Evolutionary conservation across 1,140 invertebrate species (phyloP).

Genomic region (Mamestra configurata): DNA sequence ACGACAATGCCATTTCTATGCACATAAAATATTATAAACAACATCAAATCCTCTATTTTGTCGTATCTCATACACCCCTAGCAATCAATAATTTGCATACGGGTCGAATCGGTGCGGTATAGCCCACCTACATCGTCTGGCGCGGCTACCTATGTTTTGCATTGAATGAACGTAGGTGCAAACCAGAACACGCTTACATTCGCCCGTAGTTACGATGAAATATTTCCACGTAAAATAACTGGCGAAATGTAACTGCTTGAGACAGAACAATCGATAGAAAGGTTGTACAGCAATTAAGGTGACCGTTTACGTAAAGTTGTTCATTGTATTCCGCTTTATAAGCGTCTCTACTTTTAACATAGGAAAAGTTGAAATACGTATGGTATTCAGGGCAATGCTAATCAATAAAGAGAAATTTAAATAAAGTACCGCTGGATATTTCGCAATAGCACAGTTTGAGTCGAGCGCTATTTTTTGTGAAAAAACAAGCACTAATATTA

Average conservation of each 20-base stretch:
- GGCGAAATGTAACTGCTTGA: background rate
- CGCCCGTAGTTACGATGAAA: background rate
- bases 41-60: background rate
- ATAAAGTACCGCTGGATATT: background rate
- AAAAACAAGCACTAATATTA: background rate
- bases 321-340: too few relatives aligned
- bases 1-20: too few relatives aligned
- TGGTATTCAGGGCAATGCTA: slow-evolving; percentile 10
- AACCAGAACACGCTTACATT: background rate
- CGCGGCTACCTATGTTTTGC: slow-evolving; percentile 4
- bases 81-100: slow-evolving; percentile 6
- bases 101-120: background rate
- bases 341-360: background rate
- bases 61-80: background rate
- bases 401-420: slow-evolving; percentile 16
- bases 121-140: background rate
- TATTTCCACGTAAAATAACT: background rate
- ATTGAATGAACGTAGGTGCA: slow-evolving; percentile 10
- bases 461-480: too few relatives aligned
- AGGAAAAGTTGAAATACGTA: background rate
- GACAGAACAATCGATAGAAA: background rate
- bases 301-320: too few relatives aligned
- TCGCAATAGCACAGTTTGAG: too few relatives aligned
- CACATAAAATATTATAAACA: background rate
- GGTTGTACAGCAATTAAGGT: too few relatives aligned